Percentiles rank a stretch among this genome's conserved stretches.
Conservation (phyloP, 2,113 vertebrate genomes). For the Cebus imitator region DNA sequence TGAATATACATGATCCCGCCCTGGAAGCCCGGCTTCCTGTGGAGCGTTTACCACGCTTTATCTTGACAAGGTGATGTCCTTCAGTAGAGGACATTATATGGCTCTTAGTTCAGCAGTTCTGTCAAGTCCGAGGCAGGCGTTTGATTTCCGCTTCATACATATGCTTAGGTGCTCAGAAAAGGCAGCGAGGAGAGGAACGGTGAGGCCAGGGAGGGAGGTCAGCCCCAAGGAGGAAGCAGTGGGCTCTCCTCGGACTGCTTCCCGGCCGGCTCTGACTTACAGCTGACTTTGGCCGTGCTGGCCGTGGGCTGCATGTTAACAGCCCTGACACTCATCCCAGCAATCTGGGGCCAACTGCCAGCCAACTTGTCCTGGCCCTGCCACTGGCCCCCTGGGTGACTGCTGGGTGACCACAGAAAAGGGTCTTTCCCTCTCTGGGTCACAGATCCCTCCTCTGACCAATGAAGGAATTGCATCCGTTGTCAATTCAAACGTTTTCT, state of each 20-base stretch:
- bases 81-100: slow-evolving; percentile 82
- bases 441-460: slow-evolving; percentile 45
- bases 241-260: slow-evolving; percentile 56
- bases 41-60: slow-evolving; percentile 76
- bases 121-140: slow-evolving; percentile 95
- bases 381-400: not conserved
- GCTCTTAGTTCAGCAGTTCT: slow-evolving; percentile 98
- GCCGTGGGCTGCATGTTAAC: slow-evolving; percentile 64
- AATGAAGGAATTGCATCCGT: not conserved
- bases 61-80: slow-evolving; percentile 87
- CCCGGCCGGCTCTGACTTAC: slow-evolving; percentile 62
- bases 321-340: not conserved
- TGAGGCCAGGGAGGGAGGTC: slow-evolving; percentile 79
- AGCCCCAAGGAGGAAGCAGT: slow-evolving; percentile 74
- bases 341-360: not conserved
- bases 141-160: slow-evolving; percentile 97
- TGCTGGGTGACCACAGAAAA: not conserved
- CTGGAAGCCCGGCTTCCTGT: slow-evolving; percentile 75
- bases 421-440: slow-evolving; percentile 36
- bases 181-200: slow-evolving; percentile 82
- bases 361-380: not conserved
- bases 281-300: slow-evolving; percentile 73
- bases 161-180: slow-evolving; percentile 96
- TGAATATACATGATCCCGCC: slow-evolving; percentile 73
- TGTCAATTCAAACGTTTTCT: not conserved